Base-by-base conservation (phyloP, 1,140 invertebrate species). In the Probaryconus sp. region DNA sequence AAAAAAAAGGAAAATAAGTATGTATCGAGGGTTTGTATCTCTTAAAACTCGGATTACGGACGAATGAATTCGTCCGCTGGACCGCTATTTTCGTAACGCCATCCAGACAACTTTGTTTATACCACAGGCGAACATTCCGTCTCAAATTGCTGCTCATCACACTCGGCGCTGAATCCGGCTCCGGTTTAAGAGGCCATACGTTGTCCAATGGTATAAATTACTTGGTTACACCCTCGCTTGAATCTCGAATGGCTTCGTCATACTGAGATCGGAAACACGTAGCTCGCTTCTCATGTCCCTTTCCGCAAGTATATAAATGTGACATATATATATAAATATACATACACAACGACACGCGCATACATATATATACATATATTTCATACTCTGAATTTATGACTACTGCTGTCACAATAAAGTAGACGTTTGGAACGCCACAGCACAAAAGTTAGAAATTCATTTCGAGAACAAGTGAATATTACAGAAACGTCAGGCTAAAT, bases 121-220 rank as follows among this genome's bases (percentile, higher is more conserved):
- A 28, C 35, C 53, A 30, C 38, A 35, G 26, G 16, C 13, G 64
- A 68, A 14, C 11, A 48, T 33, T 43, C 21, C 18, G 60, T 60
- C 74, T 77, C 58, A 31, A 72, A 77, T 72, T 69, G 53, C 74
- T 58, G 63, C 70, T 77, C 76, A 64, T 73, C 68, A 69, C 61
- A 48, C 60, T 78, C 45, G 65, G 30, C 38, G 58, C 64, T 80
- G 65, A 72, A 76, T 77, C 71, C 73, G 43, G 58, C 60, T 70
- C 48, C 42, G 64, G 70, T 75, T 74, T 76, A 77, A 80, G 76
- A 78, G 79, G 77, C 79, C 76, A 77, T 78, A 80, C 67, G 60
- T 67, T 61, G 65, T 61, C 71, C 64, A 63, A 60, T 69, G 40
- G 69, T 79, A 77, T 79, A 76, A 80, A 80, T 80, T 79, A 80